Evolutionary conservation across 2,888 invertebrate species (phyloP).

Genomic region (Drosophila quinaria): DNA sequence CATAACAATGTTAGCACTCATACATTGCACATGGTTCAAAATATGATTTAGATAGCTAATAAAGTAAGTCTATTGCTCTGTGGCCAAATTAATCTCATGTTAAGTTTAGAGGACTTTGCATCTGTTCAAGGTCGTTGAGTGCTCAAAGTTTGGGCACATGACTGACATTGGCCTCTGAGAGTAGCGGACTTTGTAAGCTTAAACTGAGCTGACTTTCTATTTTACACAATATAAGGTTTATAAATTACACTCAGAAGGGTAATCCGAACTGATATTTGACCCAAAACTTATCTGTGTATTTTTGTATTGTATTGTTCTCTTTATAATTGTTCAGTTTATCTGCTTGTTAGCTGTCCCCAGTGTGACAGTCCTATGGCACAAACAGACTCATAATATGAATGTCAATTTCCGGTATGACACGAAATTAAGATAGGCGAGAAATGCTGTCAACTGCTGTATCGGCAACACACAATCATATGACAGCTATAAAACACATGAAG

Average conservation of each 20-base stretch:
- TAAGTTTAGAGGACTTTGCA: constrained; percentile 28
- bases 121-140: constrained; percentile 59
- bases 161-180: background rate
- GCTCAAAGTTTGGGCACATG: background rate
- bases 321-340: constrained; percentile 70
- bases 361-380: constrained; percentile 53
- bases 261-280: constrained; percentile 40
- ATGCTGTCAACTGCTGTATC: constrained; percentile 65
- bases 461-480: constrained; percentile 45
- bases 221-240: constrained; percentile 14
- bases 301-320: constrained; percentile 19
- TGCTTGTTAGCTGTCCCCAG: constrained; percentile 58
- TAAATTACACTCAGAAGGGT: constrained; percentile 34
- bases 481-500: constrained; percentile 65
- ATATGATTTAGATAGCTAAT: constrained; percentile 37
- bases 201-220: background rate
- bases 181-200: background rate
- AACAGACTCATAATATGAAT: constrained; percentile 46
- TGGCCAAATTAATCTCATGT: constrained; percentile 2
- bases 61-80: constrained; percentile 18
- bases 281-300: constrained; percentile 36
- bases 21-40: constrained; percentile 5
- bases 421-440: constrained; percentile 75
- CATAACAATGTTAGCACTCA: constrained; percentile 29
- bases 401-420: constrained; percentile 74